Conservation (phyloP, 2,113 vertebrate genomes). For the Zosterops borbonicus region DNA sequence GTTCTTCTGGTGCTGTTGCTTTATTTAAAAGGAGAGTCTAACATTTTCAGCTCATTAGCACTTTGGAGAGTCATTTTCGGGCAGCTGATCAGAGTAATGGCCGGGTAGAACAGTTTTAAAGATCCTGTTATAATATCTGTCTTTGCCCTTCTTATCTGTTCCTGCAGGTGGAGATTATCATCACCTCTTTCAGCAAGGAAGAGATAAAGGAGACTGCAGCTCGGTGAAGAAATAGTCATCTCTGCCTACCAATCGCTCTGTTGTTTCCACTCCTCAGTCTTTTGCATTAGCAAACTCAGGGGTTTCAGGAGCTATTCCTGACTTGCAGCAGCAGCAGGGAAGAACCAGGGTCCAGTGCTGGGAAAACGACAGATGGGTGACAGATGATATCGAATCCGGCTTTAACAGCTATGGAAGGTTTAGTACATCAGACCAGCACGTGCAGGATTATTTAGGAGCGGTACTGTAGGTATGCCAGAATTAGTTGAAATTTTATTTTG, state of each 20-base stretch:
- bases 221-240: neutral
- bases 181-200: neutral
- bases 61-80: neutral
- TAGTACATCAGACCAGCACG: neutral
- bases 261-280: neutral
- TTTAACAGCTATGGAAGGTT: neutral
- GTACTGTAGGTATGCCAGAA: neutral
- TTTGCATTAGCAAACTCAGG: neutral
- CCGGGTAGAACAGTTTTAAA: neutral
- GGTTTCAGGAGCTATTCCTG: neutral
- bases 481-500: neutral
- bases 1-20: neutral
- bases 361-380: conserved; percentile 23
- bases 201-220: neutral
- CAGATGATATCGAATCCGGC: conserved; percentile 18
- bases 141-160: conserved; percentile 25
- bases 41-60: neutral
- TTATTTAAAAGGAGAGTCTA: neutral
- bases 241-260: neutral
- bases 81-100: neutral
- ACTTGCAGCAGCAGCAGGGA: neutral
- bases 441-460: neutral
- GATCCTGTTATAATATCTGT: neutral
- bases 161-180: conserved; percentile 9
- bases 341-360: neutral